phyloP scores from a whole-genome alignment of 2,888 invertebrate species.

The Sinohyriopsis cumingii region DNA sequence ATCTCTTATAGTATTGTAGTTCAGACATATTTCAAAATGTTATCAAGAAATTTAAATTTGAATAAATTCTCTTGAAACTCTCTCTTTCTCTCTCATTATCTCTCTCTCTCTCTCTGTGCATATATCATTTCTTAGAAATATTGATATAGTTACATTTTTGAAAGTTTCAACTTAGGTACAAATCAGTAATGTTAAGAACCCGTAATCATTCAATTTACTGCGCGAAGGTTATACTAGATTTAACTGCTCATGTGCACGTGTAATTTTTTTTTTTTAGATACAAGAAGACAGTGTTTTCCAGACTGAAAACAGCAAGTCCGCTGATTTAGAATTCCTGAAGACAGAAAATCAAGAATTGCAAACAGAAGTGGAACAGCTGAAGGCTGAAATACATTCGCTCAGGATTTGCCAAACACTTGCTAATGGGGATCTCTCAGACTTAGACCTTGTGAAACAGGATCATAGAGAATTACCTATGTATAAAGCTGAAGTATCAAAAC shows the following conservation, averaged over 20 bases:
- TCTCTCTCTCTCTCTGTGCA: too few species aligned
- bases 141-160: too few species aligned
- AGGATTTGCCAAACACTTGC: slow-evolving; percentile 25
- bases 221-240: too few species aligned
- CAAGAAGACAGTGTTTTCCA: slow-evolving; percentile 28
- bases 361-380: slow-evolving; percentile 28
- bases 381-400: slow-evolving; percentile 21
- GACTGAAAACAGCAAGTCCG: slow-evolving; percentile 28
- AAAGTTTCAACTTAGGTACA: too few species aligned
- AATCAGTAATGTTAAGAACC: too few species aligned
- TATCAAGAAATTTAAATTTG: too few species aligned
- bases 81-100: too few species aligned
- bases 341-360: slow-evolving; percentile 35
- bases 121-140: too few species aligned
- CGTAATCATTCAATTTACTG: too few species aligned
- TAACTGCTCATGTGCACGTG: neutral
- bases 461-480: neutral
- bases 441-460: slow-evolving; percentile 4
- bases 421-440: slow-evolving; percentile 28
- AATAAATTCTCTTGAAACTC: too few species aligned
- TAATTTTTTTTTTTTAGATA: slow-evolving; percentile 16
- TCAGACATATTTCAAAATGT: too few species aligned
- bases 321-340: slow-evolving; percentile 20
- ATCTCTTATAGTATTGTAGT: too few species aligned
- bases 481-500: neutral